Conservation (phyloP, 2,797 vertebrate genomes). For the Dicrostonyx torquatus region DNA sequence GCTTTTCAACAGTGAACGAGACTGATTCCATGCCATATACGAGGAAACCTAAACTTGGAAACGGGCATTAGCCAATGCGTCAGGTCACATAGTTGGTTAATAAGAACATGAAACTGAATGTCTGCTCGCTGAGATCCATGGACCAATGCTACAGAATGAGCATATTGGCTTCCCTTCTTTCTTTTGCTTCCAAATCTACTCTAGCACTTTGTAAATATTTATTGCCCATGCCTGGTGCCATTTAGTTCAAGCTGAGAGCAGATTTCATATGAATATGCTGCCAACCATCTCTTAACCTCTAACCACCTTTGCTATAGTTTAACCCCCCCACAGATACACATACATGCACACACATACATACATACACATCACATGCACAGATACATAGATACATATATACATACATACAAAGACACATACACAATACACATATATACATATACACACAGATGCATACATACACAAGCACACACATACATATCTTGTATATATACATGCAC, state of each 20-base stretch:
- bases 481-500: not conserved
- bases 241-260: constrained; percentile 55
- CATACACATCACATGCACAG: not conserved
- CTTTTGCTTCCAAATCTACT: constrained; percentile 57
- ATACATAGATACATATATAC: not conserved
- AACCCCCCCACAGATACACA: not conserved
- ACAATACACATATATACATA: not conserved
- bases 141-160: constrained; percentile 20
- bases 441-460: not conserved
- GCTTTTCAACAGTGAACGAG: not conserved
- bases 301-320: not conserved
- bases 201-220: constrained; percentile 65
- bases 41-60: constrained; percentile 31
- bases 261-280: constrained; percentile 11
- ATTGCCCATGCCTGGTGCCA: constrained; percentile 59
- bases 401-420: not conserved
- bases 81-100: not conserved
- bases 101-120: not conserved
- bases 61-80: not conserved
- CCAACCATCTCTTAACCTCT: constrained; percentile 39
- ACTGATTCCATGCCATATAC: not conserved
- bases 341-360: not conserved
- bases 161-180: not conserved
- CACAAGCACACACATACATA: not conserved
- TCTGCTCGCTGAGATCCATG: not conserved